Base-by-base conservation (phyloP, 2,113 vertebrate species). In the Uropsilus gracilis region DNA sequence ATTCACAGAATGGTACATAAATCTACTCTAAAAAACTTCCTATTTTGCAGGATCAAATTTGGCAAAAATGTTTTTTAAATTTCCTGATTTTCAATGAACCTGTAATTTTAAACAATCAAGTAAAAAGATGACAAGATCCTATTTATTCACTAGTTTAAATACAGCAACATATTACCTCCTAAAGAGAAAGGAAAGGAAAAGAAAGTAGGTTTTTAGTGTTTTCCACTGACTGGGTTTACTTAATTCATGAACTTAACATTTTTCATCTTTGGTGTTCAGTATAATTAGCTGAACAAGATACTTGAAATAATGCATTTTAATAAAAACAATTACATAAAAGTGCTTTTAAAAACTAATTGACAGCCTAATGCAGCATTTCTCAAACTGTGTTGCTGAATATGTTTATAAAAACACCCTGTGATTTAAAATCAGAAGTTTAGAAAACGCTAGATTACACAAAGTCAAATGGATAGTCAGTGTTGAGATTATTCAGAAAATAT, bases 261-360 rank as follows among this genome's bases (percentile, higher is more conserved):
- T 96, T 88, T 89, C 22, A 77, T 95, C 39, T 20, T 73, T 90
- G 64, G 26, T 86, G 68, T 88, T 94, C 78, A 63, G n/a, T 95
- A 26, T 94, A 95, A 95, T 90, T 92, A 95, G 28, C 37, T 92
- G 83, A 95, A 90, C 8, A 96, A 86, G 48, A 89, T 85, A 82
- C 73, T 92, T 96, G 55, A 94, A 94, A 90, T 97, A 90, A 88
- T 92, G 26, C 50, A 83, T 69, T 97, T 78, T 69, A 90, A 86
- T 95, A 75, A 84, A 96, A 95, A 86, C 50, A 92, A 94, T 92
- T 83, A 92, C 69, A 64, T 81, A 63, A 92, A 87, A 82, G 37
- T 82, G n/a, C 30, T 81, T 92, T 91, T 84, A n/a, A 75, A 89
- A 94, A 92, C 84, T 59, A 89, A 76, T 86, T 80, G 34, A 76